Conservation (phyloP, 2,797 vertebrate species). For the Nyctalus aviator region DNA sequence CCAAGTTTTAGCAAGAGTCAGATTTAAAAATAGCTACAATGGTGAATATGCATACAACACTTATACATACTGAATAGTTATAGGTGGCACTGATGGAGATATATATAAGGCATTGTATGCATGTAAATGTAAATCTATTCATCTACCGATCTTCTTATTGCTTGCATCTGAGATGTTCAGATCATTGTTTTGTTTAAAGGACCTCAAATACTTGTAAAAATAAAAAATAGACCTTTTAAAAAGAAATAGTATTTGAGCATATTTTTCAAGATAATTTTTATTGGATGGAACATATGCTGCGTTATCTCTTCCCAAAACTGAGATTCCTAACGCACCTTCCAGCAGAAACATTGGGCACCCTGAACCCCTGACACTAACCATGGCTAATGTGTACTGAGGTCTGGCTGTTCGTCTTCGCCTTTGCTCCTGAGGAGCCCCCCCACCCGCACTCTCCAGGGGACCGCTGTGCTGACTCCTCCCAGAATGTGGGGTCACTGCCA, state of each 20-base stretch:
- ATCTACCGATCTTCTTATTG: not conserved
- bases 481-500: not conserved
- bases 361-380: not conserved
- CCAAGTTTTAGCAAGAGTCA: conserved; percentile 6
- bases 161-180: not conserved
- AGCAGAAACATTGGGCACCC: not conserved
- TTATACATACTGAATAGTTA: not conserved
- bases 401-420: not conserved
- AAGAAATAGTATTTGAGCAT: not conserved
- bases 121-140: not conserved
- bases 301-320: not conserved
- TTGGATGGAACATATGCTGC: not conserved
- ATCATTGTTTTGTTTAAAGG: not conserved
- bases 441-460: not conserved
- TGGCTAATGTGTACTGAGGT: not conserved
- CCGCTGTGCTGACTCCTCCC: not conserved
- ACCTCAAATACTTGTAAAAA: not conserved
- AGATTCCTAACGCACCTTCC: not conserved
- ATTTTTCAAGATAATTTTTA: not conserved
- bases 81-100: not conserved
- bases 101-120: not conserved
- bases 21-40: not conserved
- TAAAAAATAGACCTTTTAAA: not conserved
- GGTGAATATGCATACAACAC: not conserved
- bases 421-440: not conserved